Evolutionary conservation across 2,113 vertebrate genomes (phyloP).

Genomic region (Trachemys scripta): DNA sequence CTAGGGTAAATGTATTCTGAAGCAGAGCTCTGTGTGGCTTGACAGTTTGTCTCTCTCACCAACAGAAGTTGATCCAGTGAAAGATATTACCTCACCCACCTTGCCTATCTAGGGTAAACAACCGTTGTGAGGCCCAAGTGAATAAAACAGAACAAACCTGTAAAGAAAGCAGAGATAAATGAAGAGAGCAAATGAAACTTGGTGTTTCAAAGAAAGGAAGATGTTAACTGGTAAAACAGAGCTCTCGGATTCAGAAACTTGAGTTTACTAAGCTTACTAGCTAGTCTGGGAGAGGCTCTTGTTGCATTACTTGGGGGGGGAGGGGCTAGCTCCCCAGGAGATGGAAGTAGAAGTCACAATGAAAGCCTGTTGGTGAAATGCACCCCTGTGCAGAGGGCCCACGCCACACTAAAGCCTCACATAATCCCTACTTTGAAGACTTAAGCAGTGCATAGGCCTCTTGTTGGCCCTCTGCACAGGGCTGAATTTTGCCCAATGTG

Average conservation of each 20-base stretch:
- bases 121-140: neutral
- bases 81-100: neutral
- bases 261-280: neutral
- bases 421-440: neutral
- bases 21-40: neutral
- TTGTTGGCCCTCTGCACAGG: accelerated
- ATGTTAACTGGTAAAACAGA: neutral
- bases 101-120: neutral
- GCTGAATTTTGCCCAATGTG: accelerated
- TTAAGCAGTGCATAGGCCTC: accelerated
- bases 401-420: neutral
- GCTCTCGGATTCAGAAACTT: neutral
- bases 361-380: neutral
- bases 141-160: neutral
- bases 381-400: neutral
- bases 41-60: neutral
- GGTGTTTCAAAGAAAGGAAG: neutral
- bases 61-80: neutral
- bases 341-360: neutral
- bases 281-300: accelerated
- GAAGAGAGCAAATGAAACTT: neutral
- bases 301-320: neutral
- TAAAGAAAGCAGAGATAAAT: neutral
- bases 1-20: neutral
- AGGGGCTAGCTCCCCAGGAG: neutral